Base-by-base conservation (phyloP, 1,140 invertebrate genomes). In the Drosophila tristis region DNA sequence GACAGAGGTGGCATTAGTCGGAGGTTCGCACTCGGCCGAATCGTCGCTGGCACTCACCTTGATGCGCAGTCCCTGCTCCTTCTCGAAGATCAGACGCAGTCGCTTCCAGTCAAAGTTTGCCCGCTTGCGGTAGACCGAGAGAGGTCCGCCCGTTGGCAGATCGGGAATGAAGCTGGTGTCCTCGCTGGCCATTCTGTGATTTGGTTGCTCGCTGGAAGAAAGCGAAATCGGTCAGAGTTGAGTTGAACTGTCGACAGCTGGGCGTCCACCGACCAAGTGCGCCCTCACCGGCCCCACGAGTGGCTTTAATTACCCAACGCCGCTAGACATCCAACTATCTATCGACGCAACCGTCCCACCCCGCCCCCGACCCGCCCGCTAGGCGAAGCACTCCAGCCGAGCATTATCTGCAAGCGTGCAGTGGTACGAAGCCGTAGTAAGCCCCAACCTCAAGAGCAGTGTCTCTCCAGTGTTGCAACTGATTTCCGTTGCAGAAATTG, bases 51-150 rank as follows among this genome's bases (percentile, higher is more conserved):
- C 47, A 81, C 79, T 91, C 91, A 96, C 96, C 93, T 96, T 96
- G 57, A 96, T 94, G 91, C 94, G 94, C 26, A 97, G 92, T 55
- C 95, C 92, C 48, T 96, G 93, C 79, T 96, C 94, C 64, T 95
- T 95, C 89, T 97, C 95, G 49, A 97, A 92, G 57, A 96, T 94
- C 43, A 96, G 72, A 74, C 95, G 95, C 91, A 98, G 93, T 65
- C 94, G 92, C 91, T 96, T 96, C 96, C 96, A 97, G 90, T 96
- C 93, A 84, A 97, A 97, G 6, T 95, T 94, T 5, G 96, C 94
- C 61, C 93, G 93, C 73, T 94, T 95, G 77, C 97, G 94, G 92
- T 96, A 97, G 2, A 80, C 86, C 87, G 96, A 95, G 48, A 97
- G 92, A 4, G 96, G 96, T 57, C 96, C 96, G 16, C 91, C 92